Evolutionary conservation across 2,888 invertebrate genomes (phyloP).

Genomic region (Eustalomyia histrio): DNA sequence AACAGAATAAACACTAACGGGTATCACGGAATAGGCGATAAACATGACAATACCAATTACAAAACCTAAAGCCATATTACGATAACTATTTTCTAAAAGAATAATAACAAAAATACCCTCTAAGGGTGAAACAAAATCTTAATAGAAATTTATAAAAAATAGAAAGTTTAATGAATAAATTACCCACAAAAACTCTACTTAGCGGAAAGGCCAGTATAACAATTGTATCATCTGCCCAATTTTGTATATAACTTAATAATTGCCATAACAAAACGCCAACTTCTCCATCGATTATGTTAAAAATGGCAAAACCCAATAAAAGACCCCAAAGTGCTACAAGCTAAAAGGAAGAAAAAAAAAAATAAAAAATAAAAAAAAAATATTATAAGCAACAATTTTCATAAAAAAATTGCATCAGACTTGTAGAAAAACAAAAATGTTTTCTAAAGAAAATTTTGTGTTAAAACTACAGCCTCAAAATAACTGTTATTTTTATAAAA

Average conservation of each 20-base stretch:
- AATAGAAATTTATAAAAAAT: too few relatives aligned
- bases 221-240: conserved; percentile 21
- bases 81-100: conserved; percentile 25
- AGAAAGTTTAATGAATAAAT: background rate
- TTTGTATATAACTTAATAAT: conserved; percentile 13
- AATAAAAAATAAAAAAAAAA: background rate
- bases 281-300: conserved; percentile 22
- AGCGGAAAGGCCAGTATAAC: conserved; percentile 13
- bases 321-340: conserved; percentile 22
- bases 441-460: too few relatives aligned
- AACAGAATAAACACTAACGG: conserved; percentile 20
- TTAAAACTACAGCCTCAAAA: too few relatives aligned
- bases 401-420: background rate
- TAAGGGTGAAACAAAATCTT: background rate
- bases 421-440: too few relatives aligned
- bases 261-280: conserved; percentile 13
- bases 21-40: conserved; percentile 29
- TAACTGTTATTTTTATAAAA: too few relatives aligned
- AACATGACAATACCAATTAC: conserved; percentile 24
- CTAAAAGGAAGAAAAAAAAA: background rate
- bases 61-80: conserved; percentile 28
- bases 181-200: conserved; percentile 27
- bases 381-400: too few relatives aligned
- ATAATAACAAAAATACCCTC: conserved; percentile 27
- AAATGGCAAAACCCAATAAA: conserved; percentile 22